A percentile compares a stretch with the other conserved stretches of the same genome.
Evolutionary conservation across 2,888 invertebrate species (phyloP).

Genomic region (Drosophila kuntzei): DNA sequence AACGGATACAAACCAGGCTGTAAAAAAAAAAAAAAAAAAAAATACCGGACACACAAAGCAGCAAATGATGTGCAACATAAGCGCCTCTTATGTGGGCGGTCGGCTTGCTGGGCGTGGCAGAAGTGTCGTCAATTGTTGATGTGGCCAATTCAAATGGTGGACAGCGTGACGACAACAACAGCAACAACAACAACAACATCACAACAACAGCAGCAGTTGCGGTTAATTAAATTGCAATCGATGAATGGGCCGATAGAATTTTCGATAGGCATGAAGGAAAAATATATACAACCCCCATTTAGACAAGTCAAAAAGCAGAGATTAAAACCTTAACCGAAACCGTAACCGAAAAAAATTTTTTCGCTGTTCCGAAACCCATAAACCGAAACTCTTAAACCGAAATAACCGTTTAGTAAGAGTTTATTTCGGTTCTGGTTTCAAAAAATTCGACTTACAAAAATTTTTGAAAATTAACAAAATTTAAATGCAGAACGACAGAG

Average conservation of each 20-base stretch:
- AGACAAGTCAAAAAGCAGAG: no score
- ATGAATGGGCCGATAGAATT: slow-evolving; percentile 10
- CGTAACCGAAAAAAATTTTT: no score
- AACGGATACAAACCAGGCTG: neutral
- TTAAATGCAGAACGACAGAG: no score
- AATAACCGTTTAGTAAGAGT: no score
- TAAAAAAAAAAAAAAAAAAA: slow-evolving; percentile 8
- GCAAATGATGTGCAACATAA: slow-evolving; percentile 64
- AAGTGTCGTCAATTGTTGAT: slow-evolving; percentile 49
- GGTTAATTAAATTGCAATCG: slow-evolving; percentile 44
- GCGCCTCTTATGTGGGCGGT: slow-evolving; percentile 55
- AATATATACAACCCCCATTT: no score
- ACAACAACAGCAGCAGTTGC: slow-evolving; percentile 5
- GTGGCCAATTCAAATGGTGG: slow-evolving; percentile 33
- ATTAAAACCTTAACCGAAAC: no score
- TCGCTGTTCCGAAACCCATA: no score
- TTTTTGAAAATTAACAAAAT: no score
- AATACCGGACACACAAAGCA: slow-evolving; percentile 30
- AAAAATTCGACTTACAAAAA: no score
- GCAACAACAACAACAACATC: slow-evolving; percentile 3
- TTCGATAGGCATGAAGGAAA: slow-evolving; percentile 17
- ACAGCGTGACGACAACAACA: slow-evolving; percentile 13
- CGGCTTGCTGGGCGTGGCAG: slow-evolving; percentile 31
- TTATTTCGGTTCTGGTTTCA: no score
- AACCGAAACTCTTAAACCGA: no score